These are phyloP conservation scores for Noctua pronuba DNA, from an alignment of 2,888 invertebrate species.

Conservation along the genomic window DNA sequence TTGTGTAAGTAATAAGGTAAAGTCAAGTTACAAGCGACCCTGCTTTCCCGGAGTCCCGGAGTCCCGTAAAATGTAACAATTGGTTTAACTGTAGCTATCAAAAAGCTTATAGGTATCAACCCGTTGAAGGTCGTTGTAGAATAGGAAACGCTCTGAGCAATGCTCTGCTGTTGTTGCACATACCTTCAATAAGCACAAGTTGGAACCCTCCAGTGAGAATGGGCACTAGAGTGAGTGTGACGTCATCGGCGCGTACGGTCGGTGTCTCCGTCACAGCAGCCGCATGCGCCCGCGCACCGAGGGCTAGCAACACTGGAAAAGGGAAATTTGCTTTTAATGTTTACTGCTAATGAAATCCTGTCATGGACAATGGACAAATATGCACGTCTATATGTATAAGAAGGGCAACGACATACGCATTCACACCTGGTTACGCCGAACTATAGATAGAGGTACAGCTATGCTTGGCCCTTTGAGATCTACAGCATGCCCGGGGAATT, in stretches of 20 bases:
- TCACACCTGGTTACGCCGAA: too few species aligned
- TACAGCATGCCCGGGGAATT: neutral
- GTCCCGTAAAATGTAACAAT: too few species aligned
- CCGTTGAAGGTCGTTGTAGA: neutral
- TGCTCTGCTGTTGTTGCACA: neutral
- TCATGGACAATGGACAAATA: neutral
- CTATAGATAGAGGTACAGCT: neutral
- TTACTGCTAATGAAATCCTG: neutral
- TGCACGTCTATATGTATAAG: too few species aligned
- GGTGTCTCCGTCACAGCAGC: conserved; percentile 64
- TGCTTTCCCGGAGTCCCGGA: too few species aligned
- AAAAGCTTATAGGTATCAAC: neutral
- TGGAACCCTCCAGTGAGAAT: conserved; percentile 84
- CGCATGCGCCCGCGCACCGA: conserved; percentile 75
- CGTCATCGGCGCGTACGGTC: conserved; percentile 74
- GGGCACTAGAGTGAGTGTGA: conserved; percentile 81
- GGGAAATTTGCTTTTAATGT: neutral
- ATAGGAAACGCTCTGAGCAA: neutral
- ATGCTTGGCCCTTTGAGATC: neutral
- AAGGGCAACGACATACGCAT: too few species aligned
- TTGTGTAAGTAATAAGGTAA: neutral
- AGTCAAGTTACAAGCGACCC: neutral
- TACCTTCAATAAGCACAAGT: conserved; percentile 77
- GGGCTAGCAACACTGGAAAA: conserved; percentile 75
- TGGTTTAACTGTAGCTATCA: too few species aligned